Percentiles rank a stretch among this genome's conserved stretches.
Evolutionary conservation across 2,797 vertebrate species (phyloP).

Genomic region (Lithobates pipiens): DNA sequence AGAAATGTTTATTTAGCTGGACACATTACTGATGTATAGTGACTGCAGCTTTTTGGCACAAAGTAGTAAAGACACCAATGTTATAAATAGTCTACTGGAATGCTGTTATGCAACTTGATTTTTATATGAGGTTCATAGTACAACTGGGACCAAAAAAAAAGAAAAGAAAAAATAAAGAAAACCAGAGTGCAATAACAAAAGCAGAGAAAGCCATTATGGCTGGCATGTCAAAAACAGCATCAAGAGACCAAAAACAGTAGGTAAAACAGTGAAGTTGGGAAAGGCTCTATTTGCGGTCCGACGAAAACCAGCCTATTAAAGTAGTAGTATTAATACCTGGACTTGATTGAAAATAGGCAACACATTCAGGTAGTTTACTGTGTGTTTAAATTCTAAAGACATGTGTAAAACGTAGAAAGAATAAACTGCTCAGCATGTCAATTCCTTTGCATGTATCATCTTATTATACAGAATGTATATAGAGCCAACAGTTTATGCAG

Average conservation of each 20-base stretch:
- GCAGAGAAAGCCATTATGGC: neutral
- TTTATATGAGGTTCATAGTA: slow-evolving; percentile 1
- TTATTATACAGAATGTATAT: no score
- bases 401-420: no score
- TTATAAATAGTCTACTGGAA: slow-evolving; percentile 34
- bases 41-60: slow-evolving; percentile 32
- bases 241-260: neutral
- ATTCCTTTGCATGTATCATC: no score
- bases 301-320: no score
- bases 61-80: neutral
- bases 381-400: no score
- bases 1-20: slow-evolving; percentile 51
- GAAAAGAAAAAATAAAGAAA: neutral
- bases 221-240: neutral
- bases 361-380: no score
- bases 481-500: no score
- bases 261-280: neutral
- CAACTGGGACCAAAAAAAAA: neutral
- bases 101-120: slow-evolving; percentile 21
- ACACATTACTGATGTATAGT: slow-evolving; percentile 48
- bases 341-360: no score
- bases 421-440: no score
- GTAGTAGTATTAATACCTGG: no score
- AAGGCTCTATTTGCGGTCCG: neutral
- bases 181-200: neutral